phyloP scores from a whole-genome alignment of 2,797 vertebrate genomes.

The Parotocinclus haroldoi region DNA sequence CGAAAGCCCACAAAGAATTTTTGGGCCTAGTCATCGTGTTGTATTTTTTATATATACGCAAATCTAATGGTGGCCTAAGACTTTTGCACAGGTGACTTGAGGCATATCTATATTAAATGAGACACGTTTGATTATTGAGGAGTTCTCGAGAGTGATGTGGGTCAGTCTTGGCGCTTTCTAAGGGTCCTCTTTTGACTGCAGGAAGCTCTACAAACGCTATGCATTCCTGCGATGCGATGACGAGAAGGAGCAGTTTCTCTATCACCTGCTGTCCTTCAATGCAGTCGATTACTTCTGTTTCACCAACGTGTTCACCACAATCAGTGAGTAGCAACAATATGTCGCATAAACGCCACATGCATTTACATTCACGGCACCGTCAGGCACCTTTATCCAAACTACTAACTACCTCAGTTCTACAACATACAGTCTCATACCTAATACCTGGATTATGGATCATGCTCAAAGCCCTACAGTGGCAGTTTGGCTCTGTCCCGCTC shows the following conservation, averaged over 20 bases:
- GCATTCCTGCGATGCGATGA: slow-evolving; percentile 97
- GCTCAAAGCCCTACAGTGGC: no score
- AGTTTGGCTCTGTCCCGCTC: no score
- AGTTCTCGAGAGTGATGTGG: slow-evolving; percentile 57
- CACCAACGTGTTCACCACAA: slow-evolving; percentile 97
- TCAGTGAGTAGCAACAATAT: slow-evolving; percentile 78
- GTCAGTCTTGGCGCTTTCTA: slow-evolving; percentile 41
- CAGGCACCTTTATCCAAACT: no score
- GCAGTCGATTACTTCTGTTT: slow-evolving; percentile 99
- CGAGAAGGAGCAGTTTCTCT: slow-evolving; percentile 98
- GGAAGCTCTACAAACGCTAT: slow-evolving; percentile 96
- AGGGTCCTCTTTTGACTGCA: slow-evolving; percentile 57
- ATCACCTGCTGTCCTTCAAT: slow-evolving; percentile 96
- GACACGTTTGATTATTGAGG: slow-evolving; percentile 66
- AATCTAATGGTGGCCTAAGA: background rate
- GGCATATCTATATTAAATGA: slow-evolving; percentile 60
- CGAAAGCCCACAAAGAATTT: no score
- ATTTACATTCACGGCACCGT: background rate
- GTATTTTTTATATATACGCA: no score
- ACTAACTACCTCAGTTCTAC: no score
- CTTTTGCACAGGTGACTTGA: background rate
- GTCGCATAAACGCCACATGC: background rate
- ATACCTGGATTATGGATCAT: no score
- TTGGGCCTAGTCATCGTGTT: no score
- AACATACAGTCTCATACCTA: no score